A percentile compares a stretch with the other conserved stretches of the same genome.
Conservation (phyloP, 2,113 vertebrate species). For the Nothoprocta pentlandii region DNA sequence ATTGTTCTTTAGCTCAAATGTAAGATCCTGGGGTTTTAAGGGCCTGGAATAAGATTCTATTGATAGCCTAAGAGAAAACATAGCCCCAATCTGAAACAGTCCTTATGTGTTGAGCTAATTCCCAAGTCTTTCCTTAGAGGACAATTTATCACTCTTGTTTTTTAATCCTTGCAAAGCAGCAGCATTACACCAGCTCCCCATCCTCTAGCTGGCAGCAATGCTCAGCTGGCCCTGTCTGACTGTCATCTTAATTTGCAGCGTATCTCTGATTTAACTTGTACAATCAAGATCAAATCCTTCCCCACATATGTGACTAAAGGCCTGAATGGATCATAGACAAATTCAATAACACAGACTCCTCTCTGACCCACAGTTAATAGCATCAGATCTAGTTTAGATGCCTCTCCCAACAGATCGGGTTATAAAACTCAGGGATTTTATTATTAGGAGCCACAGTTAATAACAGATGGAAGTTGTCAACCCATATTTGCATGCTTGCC, state of each 20-base stretch:
- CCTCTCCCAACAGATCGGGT: background rate
- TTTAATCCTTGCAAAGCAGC: background rate
- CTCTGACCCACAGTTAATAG: background rate
- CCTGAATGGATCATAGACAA: background rate
- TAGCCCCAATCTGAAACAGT: background rate
- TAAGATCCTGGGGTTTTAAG: background rate
- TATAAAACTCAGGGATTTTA: background rate
- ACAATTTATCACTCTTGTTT: background rate
- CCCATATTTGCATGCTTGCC: background rate
- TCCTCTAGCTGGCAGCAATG: background rate
- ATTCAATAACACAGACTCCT: background rate
- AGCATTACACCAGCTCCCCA: background rate
- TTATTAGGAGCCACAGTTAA: background rate
- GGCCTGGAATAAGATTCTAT: background rate
- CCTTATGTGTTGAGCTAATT: background rate
- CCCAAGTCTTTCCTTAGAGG: background rate
- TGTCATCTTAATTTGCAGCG: background rate
- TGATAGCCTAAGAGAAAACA: background rate
- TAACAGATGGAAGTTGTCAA: background rate
- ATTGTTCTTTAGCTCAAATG: background rate
- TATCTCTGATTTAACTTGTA: background rate
- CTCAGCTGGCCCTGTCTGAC: background rate
- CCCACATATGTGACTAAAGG: background rate
- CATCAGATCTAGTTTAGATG: background rate
- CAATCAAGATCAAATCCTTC: background rate